Evolutionary conservation across 1,140 invertebrate genomes (phyloP).

Genomic region (Choristoneura fumiferana): DNA sequence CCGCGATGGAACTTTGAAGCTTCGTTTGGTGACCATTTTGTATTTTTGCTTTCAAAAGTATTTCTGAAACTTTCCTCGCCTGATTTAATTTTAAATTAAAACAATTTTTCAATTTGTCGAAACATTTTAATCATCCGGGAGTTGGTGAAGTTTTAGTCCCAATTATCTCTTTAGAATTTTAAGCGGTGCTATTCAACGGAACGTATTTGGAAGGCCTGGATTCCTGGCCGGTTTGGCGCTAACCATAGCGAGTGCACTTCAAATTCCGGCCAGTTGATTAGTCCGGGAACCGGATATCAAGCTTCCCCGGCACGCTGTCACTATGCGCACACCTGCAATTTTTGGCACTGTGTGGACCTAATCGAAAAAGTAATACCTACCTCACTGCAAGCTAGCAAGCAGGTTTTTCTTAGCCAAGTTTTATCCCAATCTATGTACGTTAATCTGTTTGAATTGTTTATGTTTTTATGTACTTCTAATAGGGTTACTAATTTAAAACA

Average conservation of each 20-base stretch:
- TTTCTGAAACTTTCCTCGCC: constrained; percentile 22
- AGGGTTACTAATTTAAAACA: too few relatives aligned
- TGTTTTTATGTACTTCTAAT: too few relatives aligned
- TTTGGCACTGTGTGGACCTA: constrained; percentile 25
- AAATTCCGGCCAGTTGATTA: constrained; percentile 48
- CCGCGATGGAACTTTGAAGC: constrained; percentile 47
- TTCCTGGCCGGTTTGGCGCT: constrained; percentile 6
- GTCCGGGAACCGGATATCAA: constrained; percentile 24
- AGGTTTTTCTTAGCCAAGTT: too few relatives aligned
- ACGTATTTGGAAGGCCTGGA: background rate
- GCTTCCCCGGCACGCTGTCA: constrained; percentile 9
- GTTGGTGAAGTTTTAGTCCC: background rate
- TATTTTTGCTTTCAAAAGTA: constrained; percentile 37
- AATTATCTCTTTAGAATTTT: constrained; percentile 4
- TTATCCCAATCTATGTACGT: too few relatives aligned
- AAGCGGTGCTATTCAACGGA: background rate
- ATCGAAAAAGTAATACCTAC: background rate
- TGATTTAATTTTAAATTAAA: constrained; percentile 1
- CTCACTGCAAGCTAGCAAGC: too few relatives aligned
- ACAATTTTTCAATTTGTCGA: background rate
- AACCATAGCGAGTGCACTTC: constrained; percentile 33
- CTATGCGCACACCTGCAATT: constrained; percentile 34
- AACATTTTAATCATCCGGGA: background rate
- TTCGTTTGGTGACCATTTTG: constrained; percentile 47
- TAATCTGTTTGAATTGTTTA: too few relatives aligned